Evolutionary conservation across 1,140 invertebrate genomes (phyloP).

Genomic region (Drosophila truncata): DNA sequence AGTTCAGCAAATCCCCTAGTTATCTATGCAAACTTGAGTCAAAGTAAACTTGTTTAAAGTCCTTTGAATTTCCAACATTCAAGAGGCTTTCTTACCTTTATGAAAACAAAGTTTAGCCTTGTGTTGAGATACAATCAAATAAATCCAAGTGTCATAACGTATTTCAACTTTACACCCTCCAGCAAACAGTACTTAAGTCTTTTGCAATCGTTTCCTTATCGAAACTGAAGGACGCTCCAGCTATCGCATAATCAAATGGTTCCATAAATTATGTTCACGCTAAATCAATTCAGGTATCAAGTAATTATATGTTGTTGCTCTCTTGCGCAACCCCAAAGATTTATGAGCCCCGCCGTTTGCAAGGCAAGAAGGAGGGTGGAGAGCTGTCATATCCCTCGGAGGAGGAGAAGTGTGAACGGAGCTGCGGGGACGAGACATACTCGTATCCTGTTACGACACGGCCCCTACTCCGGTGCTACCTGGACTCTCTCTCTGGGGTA

Average conservation of each 20-base stretch:
- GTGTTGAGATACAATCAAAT: background rate
- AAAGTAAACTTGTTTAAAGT: background rate
- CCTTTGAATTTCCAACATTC: background rate
- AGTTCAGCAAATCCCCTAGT: background rate
- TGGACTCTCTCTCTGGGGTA: background rate
- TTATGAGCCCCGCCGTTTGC: conserved; percentile 36
- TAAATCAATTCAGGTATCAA: conserved; percentile 55
- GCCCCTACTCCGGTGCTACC: conserved; percentile 5
- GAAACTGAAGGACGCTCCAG: conserved; percentile 6
- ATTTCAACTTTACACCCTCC: background rate
- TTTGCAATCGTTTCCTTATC: conserved; percentile 10
- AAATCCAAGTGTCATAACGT: background rate
- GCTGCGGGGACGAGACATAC: conserved; percentile 14
- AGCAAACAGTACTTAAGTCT: conserved; percentile 3
- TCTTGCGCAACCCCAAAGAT: conserved; percentile 29
- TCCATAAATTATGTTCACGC: conserved; percentile 49
- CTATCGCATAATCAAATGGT: conserved; percentile 15
- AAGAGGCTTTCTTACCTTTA: background rate
- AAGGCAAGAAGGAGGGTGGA: background rate
- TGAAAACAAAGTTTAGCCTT: background rate
- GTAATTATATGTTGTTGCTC: conserved; percentile 53
- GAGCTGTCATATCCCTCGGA: conserved; percentile 39
- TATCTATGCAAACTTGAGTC: background rate
- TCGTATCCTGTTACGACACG: conserved; percentile 59
- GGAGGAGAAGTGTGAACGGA: conserved; percentile 17